These are phyloP conservation scores for Proterorhinus semilunaris DNA, from an alignment of 2,113 vertebrate genomes.

Conservation along the genomic window DNA sequence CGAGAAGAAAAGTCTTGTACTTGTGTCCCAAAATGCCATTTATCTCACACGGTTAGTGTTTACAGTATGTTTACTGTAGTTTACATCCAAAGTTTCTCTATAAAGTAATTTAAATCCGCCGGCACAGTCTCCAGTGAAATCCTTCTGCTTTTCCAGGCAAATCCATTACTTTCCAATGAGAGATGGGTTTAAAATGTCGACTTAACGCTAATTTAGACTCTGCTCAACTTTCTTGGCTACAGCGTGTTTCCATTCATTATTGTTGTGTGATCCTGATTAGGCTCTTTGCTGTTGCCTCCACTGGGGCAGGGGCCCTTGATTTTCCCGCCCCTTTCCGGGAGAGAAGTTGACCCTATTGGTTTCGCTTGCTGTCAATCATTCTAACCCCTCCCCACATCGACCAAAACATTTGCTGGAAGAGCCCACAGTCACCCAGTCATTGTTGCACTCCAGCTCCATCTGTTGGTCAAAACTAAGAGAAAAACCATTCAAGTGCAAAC, in stretches of 20 bases:
- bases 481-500: conserved; percentile 62
- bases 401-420: conserved; percentile 57
- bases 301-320: conserved; percentile 43
- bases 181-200: conserved; percentile 33
- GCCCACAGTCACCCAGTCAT: background rate
- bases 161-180: conserved; percentile 64
- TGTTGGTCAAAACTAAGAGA: conserved; percentile 18
- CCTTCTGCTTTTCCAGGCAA: conserved; percentile 44
- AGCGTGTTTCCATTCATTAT: conserved; percentile 77
- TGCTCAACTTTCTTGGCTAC: conserved; percentile 68
- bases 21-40: conserved; percentile 53
- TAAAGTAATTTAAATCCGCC: conserved; percentile 48
- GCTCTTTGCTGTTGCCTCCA: conserved; percentile 50
- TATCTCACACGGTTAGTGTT: conserved; percentile 25
- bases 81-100: conserved; percentile 28
- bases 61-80: conserved; percentile 43
- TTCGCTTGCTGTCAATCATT: conserved; percentile 34
- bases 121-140: conserved; percentile 47
- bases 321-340: conserved; percentile 40
- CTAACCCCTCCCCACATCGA: accelerated
- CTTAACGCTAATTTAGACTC: conserved; percentile 40
- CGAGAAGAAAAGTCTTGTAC: conserved; percentile 35
- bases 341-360: conserved; percentile 25
- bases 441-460: conserved; percentile 30
- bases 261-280: conserved; percentile 70